These are phyloP conservation scores for Palythoa grandis DNA, from an alignment of 92 coral and sea anemone species.

Conservation along the genomic window DNA sequence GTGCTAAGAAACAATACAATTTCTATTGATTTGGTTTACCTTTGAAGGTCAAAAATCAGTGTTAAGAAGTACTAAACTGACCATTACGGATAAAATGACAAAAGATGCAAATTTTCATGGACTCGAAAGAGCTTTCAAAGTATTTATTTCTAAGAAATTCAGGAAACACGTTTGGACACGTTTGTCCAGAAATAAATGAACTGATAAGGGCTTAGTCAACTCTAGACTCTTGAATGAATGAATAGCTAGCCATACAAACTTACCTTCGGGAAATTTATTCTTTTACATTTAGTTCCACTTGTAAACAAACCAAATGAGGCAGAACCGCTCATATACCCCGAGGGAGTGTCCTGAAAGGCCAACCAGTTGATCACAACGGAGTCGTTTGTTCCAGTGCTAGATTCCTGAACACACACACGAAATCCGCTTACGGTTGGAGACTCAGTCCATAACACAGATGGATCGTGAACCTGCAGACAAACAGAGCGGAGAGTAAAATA, in stretches of 20 bases:
- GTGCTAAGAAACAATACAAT: too few relatives aligned
- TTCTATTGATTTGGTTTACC: too few relatives aligned
- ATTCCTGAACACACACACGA: constrained; percentile 56
- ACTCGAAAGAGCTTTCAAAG: too few relatives aligned
- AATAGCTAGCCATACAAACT: background rate
- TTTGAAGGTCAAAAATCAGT: too few relatives aligned
- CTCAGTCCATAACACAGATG: constrained; percentile 56
- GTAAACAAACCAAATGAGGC: constrained; percentile 56
- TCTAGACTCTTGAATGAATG: too few relatives aligned
- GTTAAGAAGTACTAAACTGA: too few relatives aligned
- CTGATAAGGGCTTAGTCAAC: too few relatives aligned
- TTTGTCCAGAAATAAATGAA: too few relatives aligned
- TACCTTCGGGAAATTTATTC: constrained; percentile 55
- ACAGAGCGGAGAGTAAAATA: background rate
- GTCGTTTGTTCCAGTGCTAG: constrained; percentile 56
- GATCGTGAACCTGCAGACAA: constrained; percentile 42
- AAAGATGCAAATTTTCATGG: too few relatives aligned
- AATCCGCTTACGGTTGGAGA: constrained; percentile 45
- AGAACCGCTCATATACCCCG: constrained; percentile 52
- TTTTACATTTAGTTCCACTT: constrained; percentile 59
- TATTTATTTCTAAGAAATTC: too few relatives aligned
- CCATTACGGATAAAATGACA: too few relatives aligned
- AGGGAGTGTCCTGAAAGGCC: constrained; percentile 55
- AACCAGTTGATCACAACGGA: constrained; percentile 59
- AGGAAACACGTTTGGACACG: too few relatives aligned